Base-by-base conservation (phyloP, 2,797 vertebrate genomes). In the Aselliscus stoliczkanus region DNA sequence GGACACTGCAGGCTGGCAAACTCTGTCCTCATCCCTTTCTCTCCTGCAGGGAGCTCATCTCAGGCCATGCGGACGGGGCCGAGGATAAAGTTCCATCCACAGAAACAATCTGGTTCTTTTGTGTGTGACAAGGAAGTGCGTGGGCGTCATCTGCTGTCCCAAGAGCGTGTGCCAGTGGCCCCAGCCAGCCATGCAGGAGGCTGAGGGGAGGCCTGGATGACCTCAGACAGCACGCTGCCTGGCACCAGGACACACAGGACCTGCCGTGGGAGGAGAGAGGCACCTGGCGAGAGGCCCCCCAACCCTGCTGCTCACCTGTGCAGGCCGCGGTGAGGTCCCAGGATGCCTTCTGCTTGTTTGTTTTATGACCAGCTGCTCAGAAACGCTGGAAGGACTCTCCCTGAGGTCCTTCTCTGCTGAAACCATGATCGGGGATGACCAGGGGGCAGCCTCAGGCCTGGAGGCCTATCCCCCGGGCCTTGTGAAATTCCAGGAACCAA, bases 21-120 rank as follows among this genome's bases (percentile, higher is more conserved):
- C 5, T 31, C 37, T 31, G 18, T 9, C 27, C 7, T 1, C 11
- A 23, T 5, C 10, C 13, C 34, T 39, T 31, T 47, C 20, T 7
- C 0, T 12, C 42, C 67, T 0, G 8, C 17, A 52, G 29, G 25
- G 25, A 29, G 7, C 20, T 25, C 11, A 4, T 47, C 42, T 23
- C 54, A 1, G 10, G 11, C 31, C 21, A 2, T 2, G 31, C 69
- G 52, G 31, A 27, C 15, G 0, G 20, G 5, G 12, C 1, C 4
- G 39, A 1, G 1, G 7, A 1, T 14, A 54, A 23, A 13, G 31
- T 8, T 50, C 56, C 11, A 0, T 14, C 3, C 1, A 0, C 42
- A 31, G 27, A 21, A 23, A 50, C 7, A 1, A 31, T 7, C 50
- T 10, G 65, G 65, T 5, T 39, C 18, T 39, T 31, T 29, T 27